Evolutionary conservation across 2,888 invertebrate species (phyloP).

Genomic region (Lutraria lutraria): DNA sequence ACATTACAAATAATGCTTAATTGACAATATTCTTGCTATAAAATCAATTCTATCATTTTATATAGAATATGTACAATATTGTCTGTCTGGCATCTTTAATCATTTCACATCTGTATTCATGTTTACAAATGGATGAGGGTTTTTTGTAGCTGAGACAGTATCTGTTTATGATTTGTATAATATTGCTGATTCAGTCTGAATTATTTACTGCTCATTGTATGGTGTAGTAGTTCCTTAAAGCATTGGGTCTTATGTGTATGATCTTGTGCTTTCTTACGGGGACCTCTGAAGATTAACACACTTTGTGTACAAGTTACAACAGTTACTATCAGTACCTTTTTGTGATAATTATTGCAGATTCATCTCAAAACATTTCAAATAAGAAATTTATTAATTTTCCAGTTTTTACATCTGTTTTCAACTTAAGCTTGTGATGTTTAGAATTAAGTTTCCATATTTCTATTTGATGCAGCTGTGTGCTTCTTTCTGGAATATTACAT

Average conservation of each 20-base stretch:
- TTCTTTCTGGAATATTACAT: not conserved
- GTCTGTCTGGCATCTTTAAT: not conserved
- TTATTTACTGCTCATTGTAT: not conserved
- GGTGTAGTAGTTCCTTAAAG: too few relatives aligned
- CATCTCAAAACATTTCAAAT: too few relatives aligned
- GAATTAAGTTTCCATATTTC: not conserved
- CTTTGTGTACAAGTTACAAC: too few relatives aligned
- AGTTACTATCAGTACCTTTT: too few relatives aligned
- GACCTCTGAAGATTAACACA: too few relatives aligned
- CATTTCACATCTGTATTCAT: constrained; percentile 38
- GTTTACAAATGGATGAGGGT: constrained; percentile 35
- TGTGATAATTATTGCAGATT: too few relatives aligned
- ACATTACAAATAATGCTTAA: not conserved
- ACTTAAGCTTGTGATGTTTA: not conserved
- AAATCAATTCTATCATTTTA: not conserved
- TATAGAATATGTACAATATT: not conserved
- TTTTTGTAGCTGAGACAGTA: not conserved
- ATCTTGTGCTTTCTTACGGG: too few relatives aligned
- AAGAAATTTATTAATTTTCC: too few relatives aligned
- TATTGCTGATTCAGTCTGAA: constrained; percentile 3
- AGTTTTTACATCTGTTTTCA: not conserved
- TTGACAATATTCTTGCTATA: not conserved
- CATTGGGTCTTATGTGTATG: too few relatives aligned
- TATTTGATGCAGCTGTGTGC: not conserved
- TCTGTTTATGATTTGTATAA: not conserved